A percentile compares a stretch with the other conserved stretches of the same genome.
Conservation (phyloP, 2,797 vertebrate genomes). For the Sebastes trivittatus region DNA sequence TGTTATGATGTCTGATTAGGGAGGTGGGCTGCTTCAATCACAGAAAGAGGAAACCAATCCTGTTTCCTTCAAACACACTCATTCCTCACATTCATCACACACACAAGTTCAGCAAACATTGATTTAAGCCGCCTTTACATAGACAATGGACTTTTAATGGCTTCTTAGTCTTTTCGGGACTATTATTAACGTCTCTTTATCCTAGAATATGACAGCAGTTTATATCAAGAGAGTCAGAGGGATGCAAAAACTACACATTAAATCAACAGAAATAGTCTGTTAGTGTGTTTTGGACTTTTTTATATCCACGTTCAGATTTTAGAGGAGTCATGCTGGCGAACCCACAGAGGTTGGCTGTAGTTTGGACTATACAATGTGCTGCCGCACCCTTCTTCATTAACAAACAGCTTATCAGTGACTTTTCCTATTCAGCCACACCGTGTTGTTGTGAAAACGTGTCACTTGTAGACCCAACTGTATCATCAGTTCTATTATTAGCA, state of each 20-base stretch:
- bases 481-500: background rate
- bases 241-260: background rate
- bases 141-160: slow-evolving; percentile 1
- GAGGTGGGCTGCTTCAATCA: slow-evolving; percentile 33
- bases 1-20: slow-evolving; percentile 50
- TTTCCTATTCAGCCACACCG: background rate
- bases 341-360: slow-evolving; percentile 9
- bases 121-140: slow-evolving; percentile 1
- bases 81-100: slow-evolving; percentile 24
- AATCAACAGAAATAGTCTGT: background rate
- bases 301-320: slow-evolving; percentile 20
- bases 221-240: background rate
- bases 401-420: slow-evolving; percentile 20
- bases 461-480: background rate
- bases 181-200: background rate
- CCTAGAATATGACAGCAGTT: background rate
- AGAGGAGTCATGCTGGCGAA: slow-evolving; percentile 16
- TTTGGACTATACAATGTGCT: slow-evolving; percentile 2
- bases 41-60: background rate
- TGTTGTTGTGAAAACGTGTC: slow-evolving; percentile 5
- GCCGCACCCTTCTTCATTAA: slow-evolving; percentile 9
- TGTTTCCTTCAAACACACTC: slow-evolving; percentile 11
- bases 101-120: slow-evolving; percentile 16
- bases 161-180: background rate
- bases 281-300: slow-evolving; percentile 4